Base-by-base conservation (phyloP, 2,888 invertebrate species). In the Parnassius smintheus region DNA sequence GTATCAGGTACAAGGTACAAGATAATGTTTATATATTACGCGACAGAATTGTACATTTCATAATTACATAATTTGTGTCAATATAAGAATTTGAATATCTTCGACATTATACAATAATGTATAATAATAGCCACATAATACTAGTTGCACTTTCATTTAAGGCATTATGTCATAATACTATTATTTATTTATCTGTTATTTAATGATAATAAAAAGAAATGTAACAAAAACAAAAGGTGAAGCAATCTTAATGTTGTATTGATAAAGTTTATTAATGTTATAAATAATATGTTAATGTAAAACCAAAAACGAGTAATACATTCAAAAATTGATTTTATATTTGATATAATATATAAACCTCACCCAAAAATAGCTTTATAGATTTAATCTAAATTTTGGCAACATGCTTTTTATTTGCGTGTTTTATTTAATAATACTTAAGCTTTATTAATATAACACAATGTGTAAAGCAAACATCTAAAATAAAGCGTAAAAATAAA, bases 121-220 rank as follows among this genome's bases (percentile, higher is more conserved):
- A 25, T 25, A 2, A 35, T 35, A 35, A 35, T 7, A 35, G 7
- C 35, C 7, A 7, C 35, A 18, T 13, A 10, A 9, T 48, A 59
- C n/a, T 44, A 22, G 55, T 59, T 63, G 59, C 55, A 63, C 59
- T 63, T 63, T 56, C 11, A 55, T 12, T 59, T 59, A 64, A 59
- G 63, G 59, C 63, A 59, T 64, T 52, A 22, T 52, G 51, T 56
- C 51, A 11, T n/a, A 25, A 13, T 35, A 13, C 13, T 7, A 49
- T 13, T 49, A 13, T 49, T 13, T 9, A 13, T 49, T 13, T 12
- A 46, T 46, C 46, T 46, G 46, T 46, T 49, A 48, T 7, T 13
- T 48, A 3, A 25, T 18, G 18, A 18, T 18, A 18, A 18, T 18
- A 18, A 18, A 18, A 18, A 18, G 18, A 48, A 48, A 45, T 46